Percentiles rank a stretch among this genome's conserved stretches.
Evolutionary conservation across 2,888 invertebrate species (phyloP).

Genomic region (Acanthosepion esculentum): DNA sequence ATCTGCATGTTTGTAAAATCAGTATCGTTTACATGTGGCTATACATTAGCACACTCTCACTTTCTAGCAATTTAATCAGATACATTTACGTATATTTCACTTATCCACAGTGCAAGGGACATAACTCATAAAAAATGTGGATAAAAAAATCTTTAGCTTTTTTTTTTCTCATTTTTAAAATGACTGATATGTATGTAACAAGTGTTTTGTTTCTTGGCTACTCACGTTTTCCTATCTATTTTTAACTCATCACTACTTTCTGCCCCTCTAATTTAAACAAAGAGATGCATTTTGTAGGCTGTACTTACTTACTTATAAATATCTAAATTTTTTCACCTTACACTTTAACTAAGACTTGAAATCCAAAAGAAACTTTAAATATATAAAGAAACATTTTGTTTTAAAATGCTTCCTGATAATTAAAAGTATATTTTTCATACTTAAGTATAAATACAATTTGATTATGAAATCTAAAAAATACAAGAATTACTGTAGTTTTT

Average conservation of each 20-base stretch:
- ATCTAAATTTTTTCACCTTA: too few relatives aligned
- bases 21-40: neutral
- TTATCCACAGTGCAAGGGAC: constrained; percentile 13
- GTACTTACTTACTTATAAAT: neutral
- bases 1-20: too few relatives aligned
- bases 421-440: too few relatives aligned
- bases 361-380: neutral
- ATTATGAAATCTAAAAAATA: too few relatives aligned
- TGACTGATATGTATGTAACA: neutral
- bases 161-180: neutral
- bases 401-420: too few relatives aligned
- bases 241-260: neutral
- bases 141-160: neutral
- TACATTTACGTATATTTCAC: neutral
- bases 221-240: too few relatives aligned
- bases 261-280: neutral
- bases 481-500: too few relatives aligned
- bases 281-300: neutral
- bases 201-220: neutral
- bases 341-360: neutral
- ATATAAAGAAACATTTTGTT: neutral
- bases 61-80: neutral
- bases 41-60: neutral
- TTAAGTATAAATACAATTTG: too few relatives aligned
- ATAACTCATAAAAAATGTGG: constrained; percentile 22